Evolutionary conservation across 2,113 vertebrate genomes (phyloP).

Genomic region (Motacilla tschutschensis): DNA sequence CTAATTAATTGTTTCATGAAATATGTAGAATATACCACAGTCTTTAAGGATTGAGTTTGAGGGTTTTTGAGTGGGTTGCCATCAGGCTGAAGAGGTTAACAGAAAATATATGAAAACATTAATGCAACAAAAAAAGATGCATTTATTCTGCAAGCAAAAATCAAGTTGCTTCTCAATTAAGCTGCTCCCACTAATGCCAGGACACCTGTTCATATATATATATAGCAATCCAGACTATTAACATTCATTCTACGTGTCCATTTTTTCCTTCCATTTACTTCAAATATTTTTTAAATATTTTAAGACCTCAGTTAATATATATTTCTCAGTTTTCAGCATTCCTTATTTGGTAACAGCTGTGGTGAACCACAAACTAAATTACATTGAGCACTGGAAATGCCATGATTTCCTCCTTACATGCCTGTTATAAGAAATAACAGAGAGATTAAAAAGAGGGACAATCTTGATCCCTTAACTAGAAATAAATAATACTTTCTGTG

Average conservation of each 20-base stretch:
- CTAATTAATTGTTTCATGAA: not conserved
- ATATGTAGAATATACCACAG: not conserved
- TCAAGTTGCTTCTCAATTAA: not conserved
- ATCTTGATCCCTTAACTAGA: not conserved
- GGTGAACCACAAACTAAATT: not conserved
- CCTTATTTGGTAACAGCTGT: not conserved
- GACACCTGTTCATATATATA: not conserved
- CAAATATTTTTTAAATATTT: not conserved
- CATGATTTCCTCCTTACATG: rapidly evolving
- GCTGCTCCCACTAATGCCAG: not conserved
- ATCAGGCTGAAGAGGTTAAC: not conserved
- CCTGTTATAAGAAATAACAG: not conserved
- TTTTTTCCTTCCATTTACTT: not conserved
- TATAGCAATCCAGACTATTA: not conserved
- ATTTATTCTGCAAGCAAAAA: not conserved
- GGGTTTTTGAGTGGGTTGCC: rapidly evolving
- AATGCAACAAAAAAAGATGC: not conserved
- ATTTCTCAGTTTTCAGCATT: not conserved
- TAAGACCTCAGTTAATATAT: not conserved
- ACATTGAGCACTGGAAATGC: not conserved
- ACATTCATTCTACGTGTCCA: rapidly evolving
- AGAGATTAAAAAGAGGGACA: not conserved
- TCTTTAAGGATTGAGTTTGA: not conserved
- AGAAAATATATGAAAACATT: not conserved
- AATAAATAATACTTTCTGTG: not conserved